Conservation (phyloP, 2,888 invertebrate genomes). For the Hypomecis atomaria region DNA sequence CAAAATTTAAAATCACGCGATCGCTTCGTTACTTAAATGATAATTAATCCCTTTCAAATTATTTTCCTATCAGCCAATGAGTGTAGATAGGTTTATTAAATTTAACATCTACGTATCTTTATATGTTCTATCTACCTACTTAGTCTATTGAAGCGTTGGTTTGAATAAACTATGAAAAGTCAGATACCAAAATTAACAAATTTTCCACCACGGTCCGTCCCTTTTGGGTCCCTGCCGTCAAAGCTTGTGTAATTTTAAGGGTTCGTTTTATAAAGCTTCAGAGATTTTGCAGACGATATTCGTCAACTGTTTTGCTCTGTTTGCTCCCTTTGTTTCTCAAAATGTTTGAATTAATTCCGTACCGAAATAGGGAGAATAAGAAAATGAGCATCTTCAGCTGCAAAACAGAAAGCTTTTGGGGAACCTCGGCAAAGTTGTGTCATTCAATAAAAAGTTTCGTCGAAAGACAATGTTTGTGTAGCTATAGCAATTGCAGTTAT, state of each 20-base stretch:
- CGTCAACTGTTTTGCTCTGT: slow-evolving; percentile 45
- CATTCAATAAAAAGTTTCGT: slow-evolving; percentile 10
- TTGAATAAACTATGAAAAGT: background rate
- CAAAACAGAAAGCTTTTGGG: slow-evolving; percentile 20
- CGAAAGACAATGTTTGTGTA: slow-evolving; percentile 1
- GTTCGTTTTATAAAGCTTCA: slow-evolving; percentile 65
- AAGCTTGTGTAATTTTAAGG: slow-evolving; percentile 69
- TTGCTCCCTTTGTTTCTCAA: slow-evolving; percentile 30
- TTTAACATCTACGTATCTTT: no score
- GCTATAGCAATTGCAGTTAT: no score
- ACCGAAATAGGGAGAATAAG: slow-evolving; percentile 25
- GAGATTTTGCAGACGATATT: slow-evolving; percentile 62
- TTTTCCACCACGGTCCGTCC: slow-evolving; percentile 11
- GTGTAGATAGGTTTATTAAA: no score
- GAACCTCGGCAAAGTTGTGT: slow-evolving; percentile 12
- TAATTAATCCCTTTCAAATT: no score
- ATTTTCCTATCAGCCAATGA: no score
- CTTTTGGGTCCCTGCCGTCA: slow-evolving; percentile 29
- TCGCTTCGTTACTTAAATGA: no score
- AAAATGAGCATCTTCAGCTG: slow-evolving; percentile 18
- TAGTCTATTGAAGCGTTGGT: background rate
- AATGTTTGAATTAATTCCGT: slow-evolving; percentile 32
- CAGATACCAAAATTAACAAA: slow-evolving; percentile 1
- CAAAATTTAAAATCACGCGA: no score
- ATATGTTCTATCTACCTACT: no score